phyloP scores from a whole-genome alignment of 1,140 invertebrate genomes.

The Eciton burchellii region DNA sequence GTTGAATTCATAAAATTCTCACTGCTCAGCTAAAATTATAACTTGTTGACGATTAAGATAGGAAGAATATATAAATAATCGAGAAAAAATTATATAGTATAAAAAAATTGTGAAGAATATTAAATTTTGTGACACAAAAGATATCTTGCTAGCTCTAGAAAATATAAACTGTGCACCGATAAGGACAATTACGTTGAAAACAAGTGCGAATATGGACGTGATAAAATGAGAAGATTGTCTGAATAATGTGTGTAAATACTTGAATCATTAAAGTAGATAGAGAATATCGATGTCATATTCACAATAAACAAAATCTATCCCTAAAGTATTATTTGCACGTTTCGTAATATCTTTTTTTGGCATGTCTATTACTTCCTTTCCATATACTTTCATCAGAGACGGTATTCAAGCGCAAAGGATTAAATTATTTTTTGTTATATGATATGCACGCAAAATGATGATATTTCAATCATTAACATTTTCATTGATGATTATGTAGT shows the following conservation, averaged over 20 bases:
- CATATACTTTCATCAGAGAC: constrained; percentile 11
- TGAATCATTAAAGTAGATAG: constrained; percentile 47
- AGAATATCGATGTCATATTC: neutral
- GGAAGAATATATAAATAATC: neutral
- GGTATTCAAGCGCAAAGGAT: constrained; percentile 50
- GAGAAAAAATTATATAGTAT: constrained; percentile 12
- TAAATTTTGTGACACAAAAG: constrained; percentile 45
- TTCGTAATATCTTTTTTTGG: constrained; percentile 8
- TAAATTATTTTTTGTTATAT: constrained; percentile 32
- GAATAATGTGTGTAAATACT: constrained; percentile 40
- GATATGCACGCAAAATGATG: neutral
- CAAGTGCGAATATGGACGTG: constrained; percentile 28
- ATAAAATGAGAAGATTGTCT: constrained; percentile 34
- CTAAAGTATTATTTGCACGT: constrained; percentile 12
- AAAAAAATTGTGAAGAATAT: neutral
- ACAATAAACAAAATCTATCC: constrained; percentile 1
- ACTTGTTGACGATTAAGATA: constrained; percentile 48
- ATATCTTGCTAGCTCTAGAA: constrained; percentile 35
- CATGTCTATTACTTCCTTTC: constrained; percentile 7
- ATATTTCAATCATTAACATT: neutral
- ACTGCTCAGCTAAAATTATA: constrained; percentile 44
- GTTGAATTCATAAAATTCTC: constrained; percentile 8
- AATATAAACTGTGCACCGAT: constrained; percentile 30
- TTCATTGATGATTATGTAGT: constrained; percentile 50
- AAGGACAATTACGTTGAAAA: constrained; percentile 41